Evolutionary conservation across 2,888 invertebrate species (phyloP).

Genomic region (Drosophila recens): DNA sequence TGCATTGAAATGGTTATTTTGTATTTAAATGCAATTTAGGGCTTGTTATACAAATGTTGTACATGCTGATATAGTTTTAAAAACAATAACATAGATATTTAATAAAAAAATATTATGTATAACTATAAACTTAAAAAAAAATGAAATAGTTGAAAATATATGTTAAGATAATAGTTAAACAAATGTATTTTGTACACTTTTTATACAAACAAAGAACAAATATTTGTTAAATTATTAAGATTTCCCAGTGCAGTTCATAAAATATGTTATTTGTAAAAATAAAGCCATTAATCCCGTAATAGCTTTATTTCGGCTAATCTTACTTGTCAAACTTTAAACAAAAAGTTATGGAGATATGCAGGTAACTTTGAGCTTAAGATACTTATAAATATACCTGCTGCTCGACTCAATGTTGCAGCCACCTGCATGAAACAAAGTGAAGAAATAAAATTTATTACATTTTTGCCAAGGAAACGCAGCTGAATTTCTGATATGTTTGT

Average conservation of each 20-base stretch:
- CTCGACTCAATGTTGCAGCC: slow-evolving; percentile 18
- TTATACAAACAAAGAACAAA: no score
- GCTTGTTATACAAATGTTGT: background rate
- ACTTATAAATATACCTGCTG: slow-evolving; percentile 11
- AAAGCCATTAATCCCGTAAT: slow-evolving; percentile 2
- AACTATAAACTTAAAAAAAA: background rate
- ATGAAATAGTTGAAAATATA: background rate
- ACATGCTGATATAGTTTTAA: background rate
- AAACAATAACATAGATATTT: background rate
- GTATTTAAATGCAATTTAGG: background rate
- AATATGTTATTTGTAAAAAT: background rate
- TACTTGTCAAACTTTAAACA: background rate
- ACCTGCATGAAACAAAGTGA: slow-evolving; percentile 9
- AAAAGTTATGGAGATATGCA: background rate
- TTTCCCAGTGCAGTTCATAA: background rate
- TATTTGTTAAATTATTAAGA: background rate
- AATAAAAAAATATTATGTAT: background rate
- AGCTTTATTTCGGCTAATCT: slow-evolving; percentile 11
- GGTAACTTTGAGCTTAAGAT: slow-evolving; percentile 4
- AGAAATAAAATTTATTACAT: slow-evolving; percentile 47
- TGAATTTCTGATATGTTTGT: slow-evolving; percentile 15
- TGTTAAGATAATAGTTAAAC: background rate
- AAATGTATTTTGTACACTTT: background rate
- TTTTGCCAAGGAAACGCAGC: slow-evolving; percentile 24
- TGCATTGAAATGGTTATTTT: slow-evolving; percentile 9